Evolutionary conservation across 1,140 invertebrate species (phyloP), one percentile per base, ranked within the genome.

Genomic region (Zaprionus ornatus): DNA sequence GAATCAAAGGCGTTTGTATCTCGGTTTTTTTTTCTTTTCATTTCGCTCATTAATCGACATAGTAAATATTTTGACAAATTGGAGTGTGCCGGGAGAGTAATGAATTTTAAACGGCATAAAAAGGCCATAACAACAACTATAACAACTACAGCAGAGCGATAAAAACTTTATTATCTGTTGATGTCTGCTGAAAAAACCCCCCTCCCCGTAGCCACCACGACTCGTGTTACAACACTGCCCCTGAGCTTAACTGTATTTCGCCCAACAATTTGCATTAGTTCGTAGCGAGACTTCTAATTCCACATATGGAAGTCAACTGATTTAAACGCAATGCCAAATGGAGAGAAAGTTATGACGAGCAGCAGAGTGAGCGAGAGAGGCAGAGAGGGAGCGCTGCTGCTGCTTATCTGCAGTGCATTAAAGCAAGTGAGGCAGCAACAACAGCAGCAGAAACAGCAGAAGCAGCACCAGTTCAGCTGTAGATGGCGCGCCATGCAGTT

Each of bases 361-460:
- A 15, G 27, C 19, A 52, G 40, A 45, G 19, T 50, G 42, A 21
- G 9, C 37, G 42, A 17, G 12, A 7, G 10, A 19, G 29, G 2
- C 6, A 10, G 17, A 45, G 42, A 48, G n/a, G 13, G 10, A 19
- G 40, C 77, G 63, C 80, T 55, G 63, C 69, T 77, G 62, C 65
- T 74, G 67, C 79, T 80, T 87, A 87, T 69, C 70, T 59, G 35
- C 54, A 52, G 35, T 52, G 45, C 70, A 82, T 87, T 65, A 86
- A 87, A 80, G 19, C 73, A 77, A 87, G 66, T 68, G 77, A 84
- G 77, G 66, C 84, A 84, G 73, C 80, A 80, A 62, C 60, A 40
- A 21, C 54, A 55, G 29, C 79, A 76, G 37, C 56, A 63, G 21
- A 56, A 40, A 21, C 54, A 55, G 29, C 79, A 76, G 37, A 50